Evolutionary conservation across 2,797 vertebrate genomes (phyloP), one percentile per base, ranked within the genome.

Genomic region (Sarcophilus harrisii): DNA sequence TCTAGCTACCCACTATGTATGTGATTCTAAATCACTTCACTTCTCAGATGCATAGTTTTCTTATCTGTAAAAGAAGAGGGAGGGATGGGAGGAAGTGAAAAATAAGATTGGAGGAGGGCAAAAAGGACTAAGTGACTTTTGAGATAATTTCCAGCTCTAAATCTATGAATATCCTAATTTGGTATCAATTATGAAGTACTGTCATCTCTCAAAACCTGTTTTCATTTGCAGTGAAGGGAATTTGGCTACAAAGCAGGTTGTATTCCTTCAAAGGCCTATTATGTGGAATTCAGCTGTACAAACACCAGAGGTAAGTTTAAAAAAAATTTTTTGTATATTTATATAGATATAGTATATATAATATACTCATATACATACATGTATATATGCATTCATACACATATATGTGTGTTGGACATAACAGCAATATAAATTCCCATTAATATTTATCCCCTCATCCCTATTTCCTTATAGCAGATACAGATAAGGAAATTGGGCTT

Each of bases 181-280:
- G 91, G 6, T 87, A 32, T 81, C 12, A 58, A 91, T 93, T n/a
- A 90, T 3, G 55, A 29, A 95, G 24, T 73, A 81, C 49, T 55
- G 16, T 32, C 52, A 49, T 93, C 55, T 91, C 81, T 13, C 62
- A 93, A 93, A 58, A 60, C 55, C 11, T 96, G 60, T 91, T 97
- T 98, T 97, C 29, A 1, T 91, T 98, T 98, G 55, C 98, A 99
- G 99, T 96, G 99, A 99, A 60, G 99, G 99, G 94, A 99, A 99
- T 98, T 98, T 99, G 97, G 99, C 99, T 96, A 99, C 99, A 12
- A 99, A 99, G 96, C 99, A 99, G 98, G 99, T 99, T 0, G 99
- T 99, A 97, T 99, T 99, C 92, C 99, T 99, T 92, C 99, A 99
- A 98, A 99, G 99, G 96, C 99, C 99, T 2, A 98, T 99, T 58